Evolutionary conservation across 2,888 invertebrate species (phyloP), one percentile per base, ranked within the genome.

Genomic region (Cryptocephalus moraei): DNA sequence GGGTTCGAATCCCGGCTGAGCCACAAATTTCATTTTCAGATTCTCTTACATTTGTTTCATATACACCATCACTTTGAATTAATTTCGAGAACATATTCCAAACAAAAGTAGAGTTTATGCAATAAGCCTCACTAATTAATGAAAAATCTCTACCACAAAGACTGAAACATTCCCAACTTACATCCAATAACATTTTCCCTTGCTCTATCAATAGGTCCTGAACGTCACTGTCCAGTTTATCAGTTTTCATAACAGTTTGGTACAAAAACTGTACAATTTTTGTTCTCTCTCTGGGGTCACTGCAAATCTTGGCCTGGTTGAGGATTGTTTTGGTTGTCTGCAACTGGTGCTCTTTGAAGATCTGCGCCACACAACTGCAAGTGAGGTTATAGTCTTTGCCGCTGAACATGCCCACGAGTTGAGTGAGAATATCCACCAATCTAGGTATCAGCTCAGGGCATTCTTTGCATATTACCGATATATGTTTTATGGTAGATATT

Each of bases 401-500:
- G 54, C 91, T 89, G 33, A 49, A 41, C 14, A 91, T 81, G 66
- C 91, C 89, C 48, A 96, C 73, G 39, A 97, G 74, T 66, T 97
- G 96, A 6, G 91, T 86, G 49, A 96, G 75, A 52, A 95, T 91
- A 67, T 94, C 93, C 9, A 93, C 88, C 60, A 96, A 87, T 69
- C 87, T 86, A 33, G 83, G 79, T 1, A 92, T 82, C 63, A 89
- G 84, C 54, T 87, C 87, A 56, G 86, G 85, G 49, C 82, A 82
- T 56, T 87, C 90, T 69, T 89, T 89, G 64, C 93, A 94, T 49
- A 96, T 74, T 39, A 80, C 75, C 9, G 94, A 91, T 51, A 97
- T 74, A 65, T 91, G 88, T 72, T 91, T 92, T 56, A 94, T 92
- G 10, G 93, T 94, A 75, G 91, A 91, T 63, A 93, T 93, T 13